These are phyloP conservation scores for Leistus spinibarbis DNA, from an alignment of 2,888 invertebrate species.

Conservation along the genomic window DNA sequence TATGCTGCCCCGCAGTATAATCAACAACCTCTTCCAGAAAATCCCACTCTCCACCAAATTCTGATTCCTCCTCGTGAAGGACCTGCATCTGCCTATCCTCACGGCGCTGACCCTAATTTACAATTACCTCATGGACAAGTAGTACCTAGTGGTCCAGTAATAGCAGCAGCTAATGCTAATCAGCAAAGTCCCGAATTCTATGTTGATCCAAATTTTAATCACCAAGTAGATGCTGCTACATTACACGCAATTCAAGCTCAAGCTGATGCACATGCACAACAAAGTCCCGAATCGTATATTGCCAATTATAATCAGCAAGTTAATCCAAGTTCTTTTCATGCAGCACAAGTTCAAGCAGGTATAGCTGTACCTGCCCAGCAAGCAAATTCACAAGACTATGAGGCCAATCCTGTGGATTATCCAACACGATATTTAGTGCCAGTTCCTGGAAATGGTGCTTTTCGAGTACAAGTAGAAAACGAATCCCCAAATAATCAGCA, in stretches of 20 bases:
- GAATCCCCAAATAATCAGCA: background rate
- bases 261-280: background rate
- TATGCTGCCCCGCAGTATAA: background rate
- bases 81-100: background rate
- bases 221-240: background rate
- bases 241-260: background rate
- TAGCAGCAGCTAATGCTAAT: background rate
- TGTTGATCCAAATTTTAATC: background rate
- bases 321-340: background rate
- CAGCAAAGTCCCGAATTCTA: background rate
- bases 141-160: background rate
- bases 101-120: background rate
- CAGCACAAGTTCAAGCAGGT: background rate
- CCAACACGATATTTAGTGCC: background rate
- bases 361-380: background rate
- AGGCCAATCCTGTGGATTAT: background rate
- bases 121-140: background rate
- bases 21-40: background rate
- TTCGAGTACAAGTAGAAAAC: background rate
- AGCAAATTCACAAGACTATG: constrained; percentile 1
- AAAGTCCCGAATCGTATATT: background rate
- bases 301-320: background rate
- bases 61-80: background rate
- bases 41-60: constrained; percentile 9
- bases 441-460: background rate